Conservation (phyloP, 2,888 invertebrate species). For the Trissoscelio sp. region DNA sequence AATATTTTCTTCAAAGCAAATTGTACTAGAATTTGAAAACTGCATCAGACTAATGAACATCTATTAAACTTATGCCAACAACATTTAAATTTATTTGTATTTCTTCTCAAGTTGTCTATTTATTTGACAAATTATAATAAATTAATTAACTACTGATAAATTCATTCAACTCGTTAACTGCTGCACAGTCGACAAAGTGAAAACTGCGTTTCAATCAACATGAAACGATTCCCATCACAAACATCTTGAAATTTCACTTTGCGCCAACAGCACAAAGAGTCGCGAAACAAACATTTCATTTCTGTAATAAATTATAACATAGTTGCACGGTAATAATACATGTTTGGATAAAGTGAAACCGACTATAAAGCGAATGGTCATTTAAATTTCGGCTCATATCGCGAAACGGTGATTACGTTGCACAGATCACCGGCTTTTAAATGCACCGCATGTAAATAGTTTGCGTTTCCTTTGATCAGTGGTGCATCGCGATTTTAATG, state of each 20-base stretch:
- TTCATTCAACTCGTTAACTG: too few species aligned
- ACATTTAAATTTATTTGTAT: too few species aligned
- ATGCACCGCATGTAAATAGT: constrained; percentile 44
- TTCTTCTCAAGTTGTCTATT: too few species aligned
- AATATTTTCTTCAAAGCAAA: too few species aligned
- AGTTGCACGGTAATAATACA: constrained; percentile 6
- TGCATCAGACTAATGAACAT: too few species aligned
- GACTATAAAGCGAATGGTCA: constrained; percentile 19
- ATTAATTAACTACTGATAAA: too few species aligned
- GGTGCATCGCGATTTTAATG: constrained; percentile 5
- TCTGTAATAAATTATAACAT: constrained; percentile 35
- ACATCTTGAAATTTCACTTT: constrained; percentile 11
- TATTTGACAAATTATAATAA: too few species aligned
- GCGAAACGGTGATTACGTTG: constrained; percentile 39
- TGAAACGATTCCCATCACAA: neutral
- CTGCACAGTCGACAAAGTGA: too few species aligned
- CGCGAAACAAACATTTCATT: neutral
- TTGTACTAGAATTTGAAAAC: too few species aligned
- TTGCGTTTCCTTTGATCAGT: constrained; percentile 48
- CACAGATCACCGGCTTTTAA: constrained; percentile 53
- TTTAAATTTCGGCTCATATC: constrained; percentile 41
- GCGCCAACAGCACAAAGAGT: neutral
- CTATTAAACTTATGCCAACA: too few species aligned
- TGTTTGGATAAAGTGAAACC: constrained; percentile 19
- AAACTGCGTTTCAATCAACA: too few species aligned